Conservation (phyloP, 1,140 invertebrate genomes). For the Bombus pascuorum region DNA sequence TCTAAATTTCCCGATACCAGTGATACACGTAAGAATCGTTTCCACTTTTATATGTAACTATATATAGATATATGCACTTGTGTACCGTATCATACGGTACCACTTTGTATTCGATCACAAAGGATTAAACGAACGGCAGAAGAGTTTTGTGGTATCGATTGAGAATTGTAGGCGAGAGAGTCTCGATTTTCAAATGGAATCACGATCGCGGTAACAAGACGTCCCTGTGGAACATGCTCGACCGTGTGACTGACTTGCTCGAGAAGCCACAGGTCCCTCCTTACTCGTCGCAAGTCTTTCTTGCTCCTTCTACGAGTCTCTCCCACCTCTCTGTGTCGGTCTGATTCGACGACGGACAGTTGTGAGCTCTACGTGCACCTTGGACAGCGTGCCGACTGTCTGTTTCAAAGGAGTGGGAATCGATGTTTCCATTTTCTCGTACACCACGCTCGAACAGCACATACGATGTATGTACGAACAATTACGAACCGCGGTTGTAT, state of each 20-base stretch:
- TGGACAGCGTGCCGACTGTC: constrained; percentile 54
- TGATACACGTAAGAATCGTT: no score
- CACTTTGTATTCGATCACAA: background rate
- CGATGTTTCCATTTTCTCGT: background rate
- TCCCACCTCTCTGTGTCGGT: constrained; percentile 45
- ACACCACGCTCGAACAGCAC: no score
- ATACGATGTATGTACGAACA: no score
- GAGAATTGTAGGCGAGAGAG: background rate
- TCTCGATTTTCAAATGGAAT: constrained; percentile 3
- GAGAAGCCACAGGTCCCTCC: constrained; percentile 62
- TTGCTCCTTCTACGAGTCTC: constrained; percentile 45
- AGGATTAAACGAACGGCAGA: background rate
- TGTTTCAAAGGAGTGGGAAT: constrained; percentile 49
- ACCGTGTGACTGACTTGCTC: constrained; percentile 65
- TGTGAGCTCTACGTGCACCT: constrained; percentile 51
- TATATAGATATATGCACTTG: background rate
- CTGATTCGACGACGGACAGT: constrained; percentile 47
- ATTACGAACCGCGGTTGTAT: background rate
- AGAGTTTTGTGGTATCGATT: background rate
- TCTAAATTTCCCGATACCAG: no score
- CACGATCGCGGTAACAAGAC: constrained; percentile 45
- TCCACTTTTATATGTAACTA: no score
- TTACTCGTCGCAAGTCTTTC: constrained; percentile 53
- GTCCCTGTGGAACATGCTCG: constrained; percentile 60
- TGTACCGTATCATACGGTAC: no score